Conservation (phyloP, 2,888 invertebrate genomes). For the Drosophila aldrichi region DNA sequence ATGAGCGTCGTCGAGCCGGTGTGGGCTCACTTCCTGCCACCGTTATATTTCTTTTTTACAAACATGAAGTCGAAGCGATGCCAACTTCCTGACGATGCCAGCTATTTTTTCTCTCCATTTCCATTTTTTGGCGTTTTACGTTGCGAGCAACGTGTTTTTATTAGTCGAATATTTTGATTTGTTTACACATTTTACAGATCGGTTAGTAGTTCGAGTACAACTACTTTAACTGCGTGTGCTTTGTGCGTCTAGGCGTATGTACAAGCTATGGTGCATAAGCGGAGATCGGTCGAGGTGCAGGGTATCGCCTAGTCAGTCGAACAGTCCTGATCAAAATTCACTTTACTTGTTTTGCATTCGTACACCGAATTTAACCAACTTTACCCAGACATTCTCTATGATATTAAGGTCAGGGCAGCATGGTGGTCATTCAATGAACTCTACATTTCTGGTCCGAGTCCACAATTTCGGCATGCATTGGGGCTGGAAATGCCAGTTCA, state of each 20-base stretch:
- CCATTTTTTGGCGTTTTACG: background rate
- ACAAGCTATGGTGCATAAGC: background rate
- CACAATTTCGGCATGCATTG: background rate
- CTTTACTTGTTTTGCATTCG: background rate
- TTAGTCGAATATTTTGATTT: slow-evolving; percentile 3
- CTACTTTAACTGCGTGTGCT: background rate
- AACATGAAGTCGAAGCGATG: background rate
- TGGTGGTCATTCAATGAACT: background rate
- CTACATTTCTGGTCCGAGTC: background rate
- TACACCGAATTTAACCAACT: background rate
- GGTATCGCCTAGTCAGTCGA: background rate
- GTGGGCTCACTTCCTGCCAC: background rate
- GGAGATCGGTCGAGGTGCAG: background rate
- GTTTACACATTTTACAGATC: background rate
- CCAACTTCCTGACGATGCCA: background rate
- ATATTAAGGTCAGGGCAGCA: background rate
- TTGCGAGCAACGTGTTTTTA: background rate
- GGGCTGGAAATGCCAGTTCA: background rate
- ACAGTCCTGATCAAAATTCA: background rate
- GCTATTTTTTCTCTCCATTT: background rate
- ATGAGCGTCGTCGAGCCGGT: background rate
- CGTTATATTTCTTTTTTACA: background rate
- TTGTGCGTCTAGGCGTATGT: too few relatives aligned
- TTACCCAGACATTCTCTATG: background rate
- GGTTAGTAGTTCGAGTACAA: background rate